These are phyloP conservation scores for Magallana nippona DNA, from an alignment of 2,888 invertebrate species.

Conservation along the genomic window DNA sequence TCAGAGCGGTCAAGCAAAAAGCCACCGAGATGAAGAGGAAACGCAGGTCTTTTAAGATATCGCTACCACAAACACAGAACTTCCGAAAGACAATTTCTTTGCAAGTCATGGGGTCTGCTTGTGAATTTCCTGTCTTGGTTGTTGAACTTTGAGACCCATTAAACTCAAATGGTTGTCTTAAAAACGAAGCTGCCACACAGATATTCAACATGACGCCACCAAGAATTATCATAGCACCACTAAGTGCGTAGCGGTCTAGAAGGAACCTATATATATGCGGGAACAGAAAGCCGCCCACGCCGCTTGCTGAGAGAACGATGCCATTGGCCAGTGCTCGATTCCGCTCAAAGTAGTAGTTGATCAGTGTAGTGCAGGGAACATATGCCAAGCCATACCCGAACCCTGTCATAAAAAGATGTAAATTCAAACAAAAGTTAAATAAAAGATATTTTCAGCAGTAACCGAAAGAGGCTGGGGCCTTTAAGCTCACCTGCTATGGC, in stretches of 20 bases:
- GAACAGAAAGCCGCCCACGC: slow-evolving; percentile 37
- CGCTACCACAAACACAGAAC: background rate
- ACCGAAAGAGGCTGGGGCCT: too few species aligned
- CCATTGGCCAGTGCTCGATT: slow-evolving; percentile 41
- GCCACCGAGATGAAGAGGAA: background rate
- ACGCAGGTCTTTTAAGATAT: background rate
- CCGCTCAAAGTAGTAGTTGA: slow-evolving; percentile 53
- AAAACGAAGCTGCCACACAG: slow-evolving; percentile 36
- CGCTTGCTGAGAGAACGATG: slow-evolving; percentile 39
- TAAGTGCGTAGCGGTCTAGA: slow-evolving; percentile 50
- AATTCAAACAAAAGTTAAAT: background rate
- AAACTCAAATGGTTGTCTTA: slow-evolving; percentile 32
- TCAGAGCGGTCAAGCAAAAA: background rate
- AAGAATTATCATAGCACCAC: slow-evolving; percentile 53
- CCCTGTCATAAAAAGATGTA: slow-evolving; percentile 54
- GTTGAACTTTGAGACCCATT: background rate
- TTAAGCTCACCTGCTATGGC: slow-evolving; percentile 58
- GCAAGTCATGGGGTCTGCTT: background rate
- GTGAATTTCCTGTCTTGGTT: background rate
- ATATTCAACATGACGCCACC: slow-evolving; percentile 43
- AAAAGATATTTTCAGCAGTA: background rate
- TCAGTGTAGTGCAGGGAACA: slow-evolving; percentile 64
- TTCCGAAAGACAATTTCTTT: background rate
- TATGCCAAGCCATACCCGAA: slow-evolving; percentile 66
- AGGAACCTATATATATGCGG: slow-evolving; percentile 43